Percentiles rank a stretch among this genome's conserved stretches.
These are phyloP conservation scores for Pseudorectes ferrugineus DNA, from an alignment of 2,113 vertebrate species.

Conservation along the genomic window DNA sequence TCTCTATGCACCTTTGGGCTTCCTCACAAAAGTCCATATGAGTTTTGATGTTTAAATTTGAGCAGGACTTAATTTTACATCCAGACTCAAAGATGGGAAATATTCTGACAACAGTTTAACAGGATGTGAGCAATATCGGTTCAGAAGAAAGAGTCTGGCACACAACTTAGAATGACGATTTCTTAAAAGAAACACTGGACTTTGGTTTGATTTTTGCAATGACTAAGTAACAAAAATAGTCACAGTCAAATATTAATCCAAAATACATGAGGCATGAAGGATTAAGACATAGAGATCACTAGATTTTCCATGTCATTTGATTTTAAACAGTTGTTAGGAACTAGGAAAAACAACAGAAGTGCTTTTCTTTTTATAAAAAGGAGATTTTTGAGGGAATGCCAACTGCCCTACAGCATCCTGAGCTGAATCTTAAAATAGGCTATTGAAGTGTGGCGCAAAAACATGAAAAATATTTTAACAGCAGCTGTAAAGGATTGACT, in stretches of 20 bases:
- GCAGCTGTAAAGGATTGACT: neutral
- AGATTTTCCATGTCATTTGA: neutral
- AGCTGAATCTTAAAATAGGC: neutral
- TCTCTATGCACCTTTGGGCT: neutral
- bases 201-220: neutral
- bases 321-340: neutral
- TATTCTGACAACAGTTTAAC: neutral
- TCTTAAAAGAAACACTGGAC: neutral
- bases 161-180: neutral
- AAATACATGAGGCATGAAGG: neutral
- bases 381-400: conserved; percentile 12
- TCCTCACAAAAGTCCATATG: neutral
- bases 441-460: neutral
- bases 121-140: neutral
- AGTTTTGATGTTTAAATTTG: neutral
- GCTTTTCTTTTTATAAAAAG: neutral
- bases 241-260: neutral
- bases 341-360: neutral
- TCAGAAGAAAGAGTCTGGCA: neutral
- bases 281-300: neutral
- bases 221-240: neutral
- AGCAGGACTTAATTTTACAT: neutral
- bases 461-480: neutral
- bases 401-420: neutral
- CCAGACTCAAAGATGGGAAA: neutral